Percentiles rank a stretch among this genome's conserved stretches.
phyloP scores from a whole-genome alignment of 2,888 invertebrate genomes.

The Hanleya hanleyi region DNA sequence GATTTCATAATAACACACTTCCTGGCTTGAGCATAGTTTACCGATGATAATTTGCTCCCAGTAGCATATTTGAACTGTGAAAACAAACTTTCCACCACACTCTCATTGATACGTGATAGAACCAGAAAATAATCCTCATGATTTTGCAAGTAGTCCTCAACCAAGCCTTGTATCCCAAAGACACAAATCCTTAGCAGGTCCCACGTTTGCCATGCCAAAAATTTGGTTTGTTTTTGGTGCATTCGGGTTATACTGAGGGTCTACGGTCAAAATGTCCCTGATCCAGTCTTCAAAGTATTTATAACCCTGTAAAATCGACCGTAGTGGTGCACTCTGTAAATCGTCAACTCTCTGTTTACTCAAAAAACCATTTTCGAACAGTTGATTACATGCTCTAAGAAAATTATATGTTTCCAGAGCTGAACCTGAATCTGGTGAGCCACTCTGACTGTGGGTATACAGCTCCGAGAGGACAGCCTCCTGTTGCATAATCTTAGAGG shows the following conservation, averaged over 20 bases:
- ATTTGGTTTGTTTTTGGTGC: background rate
- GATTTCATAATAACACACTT: too few species aligned
- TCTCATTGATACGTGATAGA: too few species aligned
- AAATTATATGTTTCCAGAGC: background rate
- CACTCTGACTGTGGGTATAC: background rate
- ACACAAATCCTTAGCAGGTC: background rate
- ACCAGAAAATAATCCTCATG: background rate
- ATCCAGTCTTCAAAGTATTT: background rate
- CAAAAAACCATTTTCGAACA: background rate
- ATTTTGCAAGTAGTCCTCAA: background rate
- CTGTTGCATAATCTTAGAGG: background rate
- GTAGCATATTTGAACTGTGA: too few species aligned
- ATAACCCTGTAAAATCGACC: background rate
- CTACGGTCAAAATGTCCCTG: background rate
- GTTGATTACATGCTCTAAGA: conserved; percentile 1
- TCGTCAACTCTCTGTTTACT: background rate
- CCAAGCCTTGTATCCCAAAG: background rate
- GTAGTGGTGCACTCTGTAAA: background rate
- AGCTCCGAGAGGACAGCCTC: background rate
- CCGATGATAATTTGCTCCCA: too few species aligned
- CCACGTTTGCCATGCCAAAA: background rate
- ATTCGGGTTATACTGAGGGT: background rate
- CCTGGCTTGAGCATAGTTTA: too few species aligned
- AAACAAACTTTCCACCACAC: too few species aligned
- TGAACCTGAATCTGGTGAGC: background rate